Base-by-base conservation (phyloP, 1,140 invertebrate species). In the Camponotus floridanus region DNA sequence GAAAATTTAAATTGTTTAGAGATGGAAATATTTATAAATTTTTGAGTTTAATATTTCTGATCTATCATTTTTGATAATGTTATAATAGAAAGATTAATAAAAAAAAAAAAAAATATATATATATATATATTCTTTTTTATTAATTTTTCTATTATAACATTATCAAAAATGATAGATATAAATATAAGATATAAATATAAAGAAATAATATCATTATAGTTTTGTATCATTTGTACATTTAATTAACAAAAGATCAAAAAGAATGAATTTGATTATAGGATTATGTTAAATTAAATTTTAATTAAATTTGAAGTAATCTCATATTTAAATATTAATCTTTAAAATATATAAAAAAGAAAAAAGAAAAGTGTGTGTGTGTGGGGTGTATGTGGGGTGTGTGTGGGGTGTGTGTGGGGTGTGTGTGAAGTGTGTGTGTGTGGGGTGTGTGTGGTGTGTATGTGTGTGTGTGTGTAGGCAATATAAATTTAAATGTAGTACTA, bases 261-360 rank as follows among this genome's bases (percentile, higher is more conserved):
- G 5, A 21, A n/a, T 55, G 5, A 78, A 48, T 45, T 33, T 15
- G 8, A 62, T 64, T 64, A 33, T 45, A 26, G 2, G 2, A 39
- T 59, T 31, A 33, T 11, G 11, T 21, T 15, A 39, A 42, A 26
- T 61, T 4, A 64, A 48, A 68, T 45, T n/a, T 62, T 62, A 62
- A 13, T 76, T 6, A 68, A 48, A 68, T 45, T 51, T 51, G 15
- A 51, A 51, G 15, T 51, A 51, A 18, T 18, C 45, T 48, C 4
- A 51, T 51, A 51, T 71, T 13, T 11, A 33, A 71, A 51, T 33
- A 78, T 64, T 48, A 59, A 65, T 78, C n/a, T 51, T 15, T 21
- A 18, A 26, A 65, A 59, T 39, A 33, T 11, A 65, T 48, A 33
- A 51, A 18, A 51, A 51, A 51, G 6, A 18, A 51, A 0, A 18